These are phyloP conservation scores for Eristalis arbustorum DNA, from an alignment of 2,888 invertebrate genomes.

Conservation along the genomic window DNA sequence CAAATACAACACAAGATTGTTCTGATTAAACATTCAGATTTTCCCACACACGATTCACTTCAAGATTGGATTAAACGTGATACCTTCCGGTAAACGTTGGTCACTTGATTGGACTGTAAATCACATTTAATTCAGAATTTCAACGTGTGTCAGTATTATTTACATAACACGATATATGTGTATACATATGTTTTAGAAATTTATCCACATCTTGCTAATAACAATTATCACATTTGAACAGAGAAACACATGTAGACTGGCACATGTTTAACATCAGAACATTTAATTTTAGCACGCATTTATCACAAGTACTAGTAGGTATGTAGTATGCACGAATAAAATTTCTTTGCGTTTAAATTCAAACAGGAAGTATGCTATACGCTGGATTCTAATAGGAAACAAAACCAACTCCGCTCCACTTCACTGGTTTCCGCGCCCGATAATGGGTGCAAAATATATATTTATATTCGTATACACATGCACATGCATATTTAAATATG, in stretches of 20 bases:
- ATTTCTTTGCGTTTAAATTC: constrained; percentile 27
- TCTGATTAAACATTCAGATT: background rate
- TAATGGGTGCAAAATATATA: background rate
- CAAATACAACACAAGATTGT: background rate
- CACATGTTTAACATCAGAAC: background rate
- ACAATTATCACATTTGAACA: background rate
- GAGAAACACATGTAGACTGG: background rate
- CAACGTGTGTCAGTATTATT: background rate
- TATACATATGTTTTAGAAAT: background rate
- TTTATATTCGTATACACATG: background rate
- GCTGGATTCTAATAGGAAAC: constrained; percentile 34
- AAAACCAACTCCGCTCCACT: constrained; percentile 42
- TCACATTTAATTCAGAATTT: background rate
- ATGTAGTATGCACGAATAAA: background rate
- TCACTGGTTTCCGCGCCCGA: constrained; percentile 50
- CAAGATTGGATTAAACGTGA: background rate
- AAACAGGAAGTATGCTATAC: constrained; percentile 54
- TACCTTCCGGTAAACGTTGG: background rate
- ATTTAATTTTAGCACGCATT: constrained; percentile 11
- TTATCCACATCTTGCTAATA: background rate
- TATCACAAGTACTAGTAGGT: background rate
- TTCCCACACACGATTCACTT: background rate
- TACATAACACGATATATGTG: too few species aligned
- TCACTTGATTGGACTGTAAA: background rate
- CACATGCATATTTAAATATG: background rate